A percentile compares a stretch with the other conserved stretches of the same genome.
Evolutionary conservation across 2,888 invertebrate genomes (phyloP).

Genomic region (Agapostemon virescens): DNA sequence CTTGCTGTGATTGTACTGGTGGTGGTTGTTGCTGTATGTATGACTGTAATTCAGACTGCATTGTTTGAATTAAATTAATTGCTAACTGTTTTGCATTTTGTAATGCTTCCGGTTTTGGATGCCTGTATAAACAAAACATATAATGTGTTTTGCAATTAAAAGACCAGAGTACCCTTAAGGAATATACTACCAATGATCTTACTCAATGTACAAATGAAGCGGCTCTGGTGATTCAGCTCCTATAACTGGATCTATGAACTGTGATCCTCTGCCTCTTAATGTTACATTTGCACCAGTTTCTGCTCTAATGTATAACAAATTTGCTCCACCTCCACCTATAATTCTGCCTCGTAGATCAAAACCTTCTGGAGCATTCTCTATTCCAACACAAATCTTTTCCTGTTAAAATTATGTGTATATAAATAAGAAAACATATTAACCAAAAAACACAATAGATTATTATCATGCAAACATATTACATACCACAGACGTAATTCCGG

Average conservation of each 20-base stretch:
- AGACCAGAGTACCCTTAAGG: slow-evolving; percentile 7
- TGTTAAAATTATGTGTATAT: slow-evolving; percentile 67
- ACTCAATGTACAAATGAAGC: slow-evolving; percentile 88
- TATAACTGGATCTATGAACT: slow-evolving; percentile 82
- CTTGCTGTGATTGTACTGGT: slow-evolving; percentile 78
- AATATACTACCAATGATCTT: slow-evolving; percentile 69
- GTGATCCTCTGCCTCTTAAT: slow-evolving; percentile 86
- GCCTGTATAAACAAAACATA: slow-evolving; percentile 79
- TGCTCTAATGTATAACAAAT: slow-evolving; percentile 88
- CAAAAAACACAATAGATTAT: background rate
- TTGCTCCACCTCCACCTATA: slow-evolving; percentile 86
- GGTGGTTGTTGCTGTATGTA: slow-evolving; percentile 81
- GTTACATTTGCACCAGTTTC: slow-evolving; percentile 90
- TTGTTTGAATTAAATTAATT: slow-evolving; percentile 90
- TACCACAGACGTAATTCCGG: slow-evolving; percentile 77
- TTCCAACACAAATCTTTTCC: slow-evolving; percentile 89
- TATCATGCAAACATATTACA: slow-evolving; percentile 35
- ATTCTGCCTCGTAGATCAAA: slow-evolving; percentile 89
- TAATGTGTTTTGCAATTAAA: slow-evolving; percentile 19
- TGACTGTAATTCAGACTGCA: slow-evolving; percentile 83
- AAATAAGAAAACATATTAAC: slow-evolving; percentile 14
- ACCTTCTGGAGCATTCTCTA: slow-evolving; percentile 88
- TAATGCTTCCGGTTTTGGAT: slow-evolving; percentile 86
- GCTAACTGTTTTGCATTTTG: slow-evolving; percentile 87
- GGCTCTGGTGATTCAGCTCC: slow-evolving; percentile 86